phyloP scores from a whole-genome alignment of 2,888 invertebrate species.

The Hypolimnas misippus region DNA sequence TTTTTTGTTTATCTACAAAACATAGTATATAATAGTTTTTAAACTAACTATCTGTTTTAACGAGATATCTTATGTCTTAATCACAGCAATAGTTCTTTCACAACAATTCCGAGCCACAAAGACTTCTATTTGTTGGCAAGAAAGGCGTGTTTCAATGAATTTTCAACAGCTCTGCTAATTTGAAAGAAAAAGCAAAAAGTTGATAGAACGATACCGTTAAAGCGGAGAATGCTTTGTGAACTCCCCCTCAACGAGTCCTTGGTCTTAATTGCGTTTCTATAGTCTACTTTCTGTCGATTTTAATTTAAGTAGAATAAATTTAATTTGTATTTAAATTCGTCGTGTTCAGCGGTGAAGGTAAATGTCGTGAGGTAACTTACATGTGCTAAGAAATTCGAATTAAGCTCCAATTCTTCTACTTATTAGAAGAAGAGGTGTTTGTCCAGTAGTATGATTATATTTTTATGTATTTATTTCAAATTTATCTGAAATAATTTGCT shows the following conservation, averaged over 20 bases:
- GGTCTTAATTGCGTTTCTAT: constrained; percentile 25
- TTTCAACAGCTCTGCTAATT: constrained; percentile 21
- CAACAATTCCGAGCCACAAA: constrained; percentile 1
- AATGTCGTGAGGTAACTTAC: too few relatives aligned
- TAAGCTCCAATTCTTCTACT: too few relatives aligned
- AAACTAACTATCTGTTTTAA: too few relatives aligned
- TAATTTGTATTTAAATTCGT: too few relatives aligned
- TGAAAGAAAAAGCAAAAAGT: constrained; percentile 10
- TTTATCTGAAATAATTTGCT: too few relatives aligned
- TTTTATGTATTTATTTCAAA: too few relatives aligned
- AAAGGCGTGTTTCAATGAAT: constrained; percentile 9
- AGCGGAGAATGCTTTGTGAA: constrained; percentile 21
- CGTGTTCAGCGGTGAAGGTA: too few relatives aligned
- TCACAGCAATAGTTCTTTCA: not conserved
- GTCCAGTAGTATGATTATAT: too few relatives aligned
- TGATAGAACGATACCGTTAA: constrained; percentile 16
- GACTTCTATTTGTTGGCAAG: constrained; percentile 8
- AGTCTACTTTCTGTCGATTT: constrained; percentile 20
- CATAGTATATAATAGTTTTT: too few relatives aligned
- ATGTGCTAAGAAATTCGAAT: too few relatives aligned
- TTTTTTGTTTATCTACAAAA: too few relatives aligned
- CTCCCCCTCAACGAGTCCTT: constrained; percentile 22
- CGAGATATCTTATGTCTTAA: not conserved
- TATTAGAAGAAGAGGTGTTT: too few relatives aligned
- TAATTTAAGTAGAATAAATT: constrained; percentile 16